Conservation (phyloP, 2,113 vertebrate species). For the Entosphenus tridentatus region DNA sequence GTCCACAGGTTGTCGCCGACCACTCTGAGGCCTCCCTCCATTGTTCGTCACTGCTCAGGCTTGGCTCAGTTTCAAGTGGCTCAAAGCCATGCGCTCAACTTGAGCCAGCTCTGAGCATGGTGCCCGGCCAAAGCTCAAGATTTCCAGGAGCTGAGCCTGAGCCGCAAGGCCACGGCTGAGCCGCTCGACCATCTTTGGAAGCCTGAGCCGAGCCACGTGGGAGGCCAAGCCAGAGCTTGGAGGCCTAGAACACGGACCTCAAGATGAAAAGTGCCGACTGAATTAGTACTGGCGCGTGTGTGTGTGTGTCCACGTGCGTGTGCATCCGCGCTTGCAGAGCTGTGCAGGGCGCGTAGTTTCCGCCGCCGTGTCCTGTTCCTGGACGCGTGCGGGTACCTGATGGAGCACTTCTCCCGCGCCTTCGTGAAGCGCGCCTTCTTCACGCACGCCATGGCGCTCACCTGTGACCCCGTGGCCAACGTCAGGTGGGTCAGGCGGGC, state of each 20-base stretch:
- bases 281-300: not conserved
- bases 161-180: no score
- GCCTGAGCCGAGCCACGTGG: not conserved
- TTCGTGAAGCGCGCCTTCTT: conserved; percentile 89
- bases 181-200: not conserved
- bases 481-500: conserved; percentile 35
- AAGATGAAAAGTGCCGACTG: not conserved
- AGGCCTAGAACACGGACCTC: not conserved
- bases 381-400: conserved; percentile 71
- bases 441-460: conserved; percentile 53
- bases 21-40: no score
- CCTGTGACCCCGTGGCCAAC: conserved; percentile 69
- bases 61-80: no score
- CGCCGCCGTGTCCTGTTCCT: conserved; percentile 79
- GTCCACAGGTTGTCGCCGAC: no score
- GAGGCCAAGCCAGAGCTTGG: not conserved
- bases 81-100: no score
- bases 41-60: no score
- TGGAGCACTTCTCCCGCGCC: conserved; percentile 70
- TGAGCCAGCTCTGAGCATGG: no score
- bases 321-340: conserved; percentile 25
- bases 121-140: no score
- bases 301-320: conserved; percentile 7
- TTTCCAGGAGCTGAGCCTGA: no score
- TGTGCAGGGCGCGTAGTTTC: conserved; percentile 72